Conservation (phyloP, 2,888 invertebrate genomes). For the Lysandra coridon region DNA sequence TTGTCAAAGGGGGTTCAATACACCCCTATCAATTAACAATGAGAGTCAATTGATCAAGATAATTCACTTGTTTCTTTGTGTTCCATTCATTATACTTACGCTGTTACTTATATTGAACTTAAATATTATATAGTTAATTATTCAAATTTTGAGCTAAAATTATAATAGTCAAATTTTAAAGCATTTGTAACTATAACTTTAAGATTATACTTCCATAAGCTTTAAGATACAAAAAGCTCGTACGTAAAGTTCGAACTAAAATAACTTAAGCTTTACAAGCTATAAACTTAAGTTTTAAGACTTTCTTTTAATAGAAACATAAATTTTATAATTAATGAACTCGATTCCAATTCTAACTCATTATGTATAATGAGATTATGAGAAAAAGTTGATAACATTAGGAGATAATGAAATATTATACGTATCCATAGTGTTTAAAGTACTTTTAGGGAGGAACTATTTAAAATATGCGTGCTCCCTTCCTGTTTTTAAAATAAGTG, state of each 20-base stretch:
- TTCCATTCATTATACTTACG: not conserved
- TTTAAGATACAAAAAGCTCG: no score
- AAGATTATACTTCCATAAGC: no score
- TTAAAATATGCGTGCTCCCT: constrained; percentile 68
- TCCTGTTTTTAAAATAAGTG: constrained; percentile 70
- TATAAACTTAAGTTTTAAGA: constrained; percentile 5
- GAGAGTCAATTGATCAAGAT: constrained; percentile 21
- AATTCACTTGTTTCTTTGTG: constrained; percentile 2
- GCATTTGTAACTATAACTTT: no score
- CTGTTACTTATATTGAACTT: not conserved
- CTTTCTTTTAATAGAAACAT: constrained; percentile 11
- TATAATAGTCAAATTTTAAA: not conserved
- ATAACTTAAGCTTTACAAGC: not conserved
- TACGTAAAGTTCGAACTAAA: not conserved
- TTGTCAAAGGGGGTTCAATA: not conserved
- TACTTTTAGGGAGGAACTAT: constrained; percentile 47
- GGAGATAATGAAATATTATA: constrained; percentile 38
- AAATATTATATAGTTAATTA: not conserved
- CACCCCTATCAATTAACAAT: constrained; percentile 2
- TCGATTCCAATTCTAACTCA: not conserved
- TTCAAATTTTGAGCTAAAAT: not conserved
- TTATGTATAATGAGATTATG: constrained; percentile 22
- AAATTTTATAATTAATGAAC: constrained; percentile 20
- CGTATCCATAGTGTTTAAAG: constrained; percentile 43
- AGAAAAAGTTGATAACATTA: constrained; percentile 22